Percentiles rank a stretch among this genome's conserved stretches.
Conservation (phyloP, 1,140 invertebrate species). For the Hormaphis cornu region DNA sequence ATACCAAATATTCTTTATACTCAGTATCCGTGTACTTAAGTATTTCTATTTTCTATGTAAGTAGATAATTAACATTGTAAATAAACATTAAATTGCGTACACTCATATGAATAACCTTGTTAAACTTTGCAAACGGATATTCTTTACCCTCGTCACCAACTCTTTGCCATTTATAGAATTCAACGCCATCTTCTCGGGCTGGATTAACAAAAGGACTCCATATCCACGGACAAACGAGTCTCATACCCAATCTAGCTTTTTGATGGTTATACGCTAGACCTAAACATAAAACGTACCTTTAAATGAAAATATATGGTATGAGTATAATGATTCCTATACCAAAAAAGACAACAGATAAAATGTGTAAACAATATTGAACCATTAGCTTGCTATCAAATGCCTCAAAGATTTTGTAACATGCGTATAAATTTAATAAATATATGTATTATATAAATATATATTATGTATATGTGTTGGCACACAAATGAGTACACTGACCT, state of each 20-base stretch:
- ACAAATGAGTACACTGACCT: too few relatives aligned
- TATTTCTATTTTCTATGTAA: conserved; percentile 66
- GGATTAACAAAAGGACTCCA: conserved; percentile 96
- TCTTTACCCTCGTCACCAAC: conserved; percentile 82
- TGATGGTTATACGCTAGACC: conserved; percentile 69
- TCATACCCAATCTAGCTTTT: conserved; percentile 88
- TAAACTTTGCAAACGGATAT: conserved; percentile 96
- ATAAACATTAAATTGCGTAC: too few relatives aligned
- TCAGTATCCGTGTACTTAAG: conserved; percentile 82
- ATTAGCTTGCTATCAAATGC: background rate
- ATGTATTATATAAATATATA: too few relatives aligned
- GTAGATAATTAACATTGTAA: background rate
- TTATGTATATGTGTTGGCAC: too few relatives aligned
- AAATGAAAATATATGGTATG: too few relatives aligned
- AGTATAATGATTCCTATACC: background rate
- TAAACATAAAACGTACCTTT: too few relatives aligned
- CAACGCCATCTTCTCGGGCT: conserved; percentile 45
- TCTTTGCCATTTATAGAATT: conserved; percentile 79
- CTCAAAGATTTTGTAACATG: too few relatives aligned
- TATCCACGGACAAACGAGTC: conserved; percentile 89
- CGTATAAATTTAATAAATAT: too few relatives aligned
- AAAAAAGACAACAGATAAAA: background rate
- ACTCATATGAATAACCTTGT: conserved; percentile 55
- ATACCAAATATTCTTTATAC: conserved; percentile 77
- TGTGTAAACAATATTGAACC: background rate